A percentile compares a stretch with the other conserved stretches of the same genome.
Evolutionary conservation across 1,140 invertebrate genomes (phyloP).

Genomic region (Dysdera silvatica): DNA sequence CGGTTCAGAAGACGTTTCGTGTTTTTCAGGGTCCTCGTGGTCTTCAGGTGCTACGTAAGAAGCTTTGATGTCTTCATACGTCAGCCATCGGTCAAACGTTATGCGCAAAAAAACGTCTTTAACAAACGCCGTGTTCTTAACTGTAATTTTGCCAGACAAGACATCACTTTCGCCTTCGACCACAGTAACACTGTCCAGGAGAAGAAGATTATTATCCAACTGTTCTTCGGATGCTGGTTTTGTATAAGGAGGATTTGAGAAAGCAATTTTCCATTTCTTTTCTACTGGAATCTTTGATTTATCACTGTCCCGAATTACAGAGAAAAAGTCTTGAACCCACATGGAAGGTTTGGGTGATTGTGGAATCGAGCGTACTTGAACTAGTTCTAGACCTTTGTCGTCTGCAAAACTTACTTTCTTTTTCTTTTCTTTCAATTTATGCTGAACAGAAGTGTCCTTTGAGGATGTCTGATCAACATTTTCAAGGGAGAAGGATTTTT

Average conservation of each 20-base stretch:
- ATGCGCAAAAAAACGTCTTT: constrained; percentile 75
- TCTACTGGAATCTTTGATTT: constrained; percentile 46
- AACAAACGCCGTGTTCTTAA: constrained; percentile 77
- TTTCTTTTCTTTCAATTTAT: too few species aligned
- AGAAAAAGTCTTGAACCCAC: neutral
- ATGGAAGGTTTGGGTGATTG: neutral
- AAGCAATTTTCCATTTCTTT: constrained; percentile 62
- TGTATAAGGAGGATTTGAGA: constrained; percentile 83
- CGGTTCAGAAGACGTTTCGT: constrained; percentile 12
- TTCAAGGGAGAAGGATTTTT: too few species aligned
- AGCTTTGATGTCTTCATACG: constrained; percentile 65
- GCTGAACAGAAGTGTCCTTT: too few species aligned
- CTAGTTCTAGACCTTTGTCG: constrained; percentile 74
- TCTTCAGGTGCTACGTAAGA: constrained; percentile 55
- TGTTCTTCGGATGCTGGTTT: constrained; percentile 76
- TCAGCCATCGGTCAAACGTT: constrained; percentile 70
- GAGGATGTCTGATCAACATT: too few species aligned
- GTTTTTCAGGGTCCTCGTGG: too few species aligned
- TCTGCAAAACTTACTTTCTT: constrained; percentile 92
- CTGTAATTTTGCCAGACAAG: constrained; percentile 83
- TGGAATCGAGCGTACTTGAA: constrained; percentile 47
- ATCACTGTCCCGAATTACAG: constrained; percentile 30
- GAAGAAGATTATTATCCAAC: constrained; percentile 69
- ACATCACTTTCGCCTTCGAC: constrained; percentile 66
- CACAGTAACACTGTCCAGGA: constrained; percentile 85